Percentiles rank a stretch among this genome's conserved stretches.
Evolutionary conservation across 2,113 vertebrate species (phyloP).

Genomic region (Sturnus vulgaris): DNA sequence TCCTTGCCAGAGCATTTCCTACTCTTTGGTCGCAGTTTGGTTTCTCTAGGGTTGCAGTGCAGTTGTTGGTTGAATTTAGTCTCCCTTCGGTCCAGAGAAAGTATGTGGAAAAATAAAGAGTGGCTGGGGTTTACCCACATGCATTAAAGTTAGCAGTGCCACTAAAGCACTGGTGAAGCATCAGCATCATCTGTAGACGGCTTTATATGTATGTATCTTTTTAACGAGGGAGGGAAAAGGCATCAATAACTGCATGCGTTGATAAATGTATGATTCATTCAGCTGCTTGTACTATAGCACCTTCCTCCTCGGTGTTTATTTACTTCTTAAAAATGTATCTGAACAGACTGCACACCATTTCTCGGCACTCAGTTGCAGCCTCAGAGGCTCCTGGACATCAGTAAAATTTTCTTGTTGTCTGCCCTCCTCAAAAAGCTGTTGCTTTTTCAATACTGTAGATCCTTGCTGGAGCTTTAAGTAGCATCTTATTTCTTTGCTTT

Average conservation of each 20-base stretch:
- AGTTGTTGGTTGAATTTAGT: not conserved
- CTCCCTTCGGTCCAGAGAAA: not conserved
- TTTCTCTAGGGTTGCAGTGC: not conserved
- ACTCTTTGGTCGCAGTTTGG: not conserved
- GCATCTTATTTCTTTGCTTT: not conserved
- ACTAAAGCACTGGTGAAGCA: not conserved
- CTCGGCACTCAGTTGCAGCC: not conserved
- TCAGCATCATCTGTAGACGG: not conserved
- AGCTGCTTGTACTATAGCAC: slow-evolving; percentile 11
- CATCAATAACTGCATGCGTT: not conserved
- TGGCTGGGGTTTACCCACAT: not conserved
- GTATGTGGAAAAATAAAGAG: not conserved
- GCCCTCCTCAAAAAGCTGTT: not conserved
- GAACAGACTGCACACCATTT: not conserved
- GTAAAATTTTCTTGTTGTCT: not conserved
- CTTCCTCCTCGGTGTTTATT: slow-evolving; percentile 38
- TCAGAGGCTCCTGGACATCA: not conserved
- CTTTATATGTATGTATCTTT: not conserved
- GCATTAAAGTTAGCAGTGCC: not conserved
- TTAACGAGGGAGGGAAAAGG: slow-evolving; percentile 1
- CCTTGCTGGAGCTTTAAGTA: slow-evolving; percentile 14
- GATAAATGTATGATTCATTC: slow-evolving; percentile 38
- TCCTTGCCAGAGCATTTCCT: not conserved
- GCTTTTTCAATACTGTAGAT: not conserved
- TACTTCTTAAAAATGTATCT: slow-evolving; percentile 18